Conservation (phyloP, 2,888 invertebrate species). For the Diloba caeruleocephala region DNA sequence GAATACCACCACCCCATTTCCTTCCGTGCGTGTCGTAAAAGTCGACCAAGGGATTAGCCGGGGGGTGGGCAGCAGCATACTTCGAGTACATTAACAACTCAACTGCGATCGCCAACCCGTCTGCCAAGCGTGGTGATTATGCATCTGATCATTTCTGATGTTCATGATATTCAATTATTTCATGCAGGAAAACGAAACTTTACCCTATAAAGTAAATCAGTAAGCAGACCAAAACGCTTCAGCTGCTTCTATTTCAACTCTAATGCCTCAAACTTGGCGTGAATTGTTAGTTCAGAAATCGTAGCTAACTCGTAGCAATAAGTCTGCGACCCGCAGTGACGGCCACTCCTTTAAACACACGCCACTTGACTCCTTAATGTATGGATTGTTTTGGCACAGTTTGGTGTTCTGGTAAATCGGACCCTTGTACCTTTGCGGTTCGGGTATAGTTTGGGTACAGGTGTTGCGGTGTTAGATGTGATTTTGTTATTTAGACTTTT, state of each 20-base stretch:
- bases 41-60: too few species aligned
- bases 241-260: conserved; percentile 50
- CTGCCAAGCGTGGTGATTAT: too few species aligned
- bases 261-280: conserved; percentile 50
- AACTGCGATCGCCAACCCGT: too few species aligned
- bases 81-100: too few species aligned
- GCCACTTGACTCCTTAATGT: conserved; percentile 75
- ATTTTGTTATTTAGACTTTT: conserved; percentile 9
- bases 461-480: conserved; percentile 19
- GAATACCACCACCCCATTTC: too few species aligned
- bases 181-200: too few species aligned
- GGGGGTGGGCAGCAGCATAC: too few species aligned
- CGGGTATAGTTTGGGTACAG: conserved; percentile 37
- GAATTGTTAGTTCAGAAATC: conserved; percentile 69
- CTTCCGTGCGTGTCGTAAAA: too few species aligned
- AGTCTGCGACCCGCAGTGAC: conserved; percentile 72
- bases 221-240: too few species aligned
- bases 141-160: too few species aligned
- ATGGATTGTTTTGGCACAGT: conserved; percentile 72
- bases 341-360: conserved; percentile 70
- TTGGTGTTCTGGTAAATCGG: conserved; percentile 38
- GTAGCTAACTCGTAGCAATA: conserved; percentile 70
- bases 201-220: too few species aligned
- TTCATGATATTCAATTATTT: too few species aligned
- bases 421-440: conserved; percentile 50